Percentiles rank a stretch among this genome's conserved stretches.
phyloP scores from a whole-genome alignment of 2,113 vertebrate genomes.

The Apodemus sylvaticus region DNA sequence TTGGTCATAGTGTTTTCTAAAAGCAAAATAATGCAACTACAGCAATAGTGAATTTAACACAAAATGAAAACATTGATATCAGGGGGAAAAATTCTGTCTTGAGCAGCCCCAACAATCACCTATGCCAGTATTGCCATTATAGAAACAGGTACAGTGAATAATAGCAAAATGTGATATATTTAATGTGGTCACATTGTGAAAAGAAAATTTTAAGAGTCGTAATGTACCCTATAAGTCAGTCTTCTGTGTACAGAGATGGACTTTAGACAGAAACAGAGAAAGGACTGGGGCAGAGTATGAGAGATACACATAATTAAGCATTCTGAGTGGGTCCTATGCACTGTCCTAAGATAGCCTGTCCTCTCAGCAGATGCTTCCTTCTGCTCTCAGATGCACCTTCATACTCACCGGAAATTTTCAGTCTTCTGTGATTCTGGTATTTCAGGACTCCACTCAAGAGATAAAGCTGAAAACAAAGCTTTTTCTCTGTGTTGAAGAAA shows the following conservation, averaged over 20 bases:
- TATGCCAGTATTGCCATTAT: not conserved
- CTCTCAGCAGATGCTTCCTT: not conserved
- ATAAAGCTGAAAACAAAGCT: not conserved
- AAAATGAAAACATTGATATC: not conserved
- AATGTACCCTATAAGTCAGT: not conserved
- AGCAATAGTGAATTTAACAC: not conserved
- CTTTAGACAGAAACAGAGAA: not conserved
- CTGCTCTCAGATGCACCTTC: not conserved
- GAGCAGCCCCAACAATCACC: not conserved
- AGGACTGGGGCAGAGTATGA: fast-evolving
- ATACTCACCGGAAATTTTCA: not conserved
- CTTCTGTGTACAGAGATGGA: not conserved
- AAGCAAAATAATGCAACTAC: not conserved
- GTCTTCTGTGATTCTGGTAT: not conserved
- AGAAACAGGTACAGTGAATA: not conserved
- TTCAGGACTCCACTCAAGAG: not conserved
- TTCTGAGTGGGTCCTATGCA: not conserved
- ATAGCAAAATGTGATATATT: not conserved
- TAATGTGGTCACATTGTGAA: not conserved
- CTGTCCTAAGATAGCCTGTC: too few relatives aligned
- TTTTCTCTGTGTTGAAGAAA: not conserved
- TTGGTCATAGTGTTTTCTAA: not conserved
- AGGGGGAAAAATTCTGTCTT: not conserved
- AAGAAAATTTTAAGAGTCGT: not conserved
- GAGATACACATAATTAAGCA: not conserved